Percentiles rank a stretch among this genome's conserved stretches.
Evolutionary conservation across 2,797 vertebrate genomes (phyloP).

Genomic region (Lepus oiostolus): DNA sequence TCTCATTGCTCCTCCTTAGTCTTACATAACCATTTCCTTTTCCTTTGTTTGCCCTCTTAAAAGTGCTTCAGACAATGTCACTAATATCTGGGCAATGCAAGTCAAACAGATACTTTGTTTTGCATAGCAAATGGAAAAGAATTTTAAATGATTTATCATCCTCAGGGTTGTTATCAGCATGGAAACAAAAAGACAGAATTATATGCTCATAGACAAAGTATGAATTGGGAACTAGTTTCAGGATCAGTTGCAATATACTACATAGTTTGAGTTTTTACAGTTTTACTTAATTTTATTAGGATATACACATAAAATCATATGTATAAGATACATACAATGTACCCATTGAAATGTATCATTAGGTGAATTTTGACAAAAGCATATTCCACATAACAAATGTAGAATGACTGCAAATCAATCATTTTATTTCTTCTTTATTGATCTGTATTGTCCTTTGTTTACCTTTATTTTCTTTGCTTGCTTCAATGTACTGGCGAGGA

Average conservation of each 20-base stretch:
- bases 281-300: slow-evolving; percentile 31
- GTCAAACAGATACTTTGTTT: not conserved
- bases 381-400: too few relatives aligned
- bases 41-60: not conserved
- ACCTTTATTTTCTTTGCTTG: not conserved
- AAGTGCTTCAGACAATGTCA: slow-evolving; percentile 18
- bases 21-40: not conserved
- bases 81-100: slow-evolving; percentile 23
- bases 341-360: not conserved
- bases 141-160: slow-evolving; percentile 9
- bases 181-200: not conserved
- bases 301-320: not conserved
- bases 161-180: not conserved
- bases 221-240: not conserved
- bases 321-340: not conserved
- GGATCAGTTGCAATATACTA: not conserved
- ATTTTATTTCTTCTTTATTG: not conserved
- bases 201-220: not conserved
- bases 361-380: slow-evolving; percentile 32
- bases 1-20: not conserved
- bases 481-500: not conserved
- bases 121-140: not conserved
- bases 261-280: slow-evolving; percentile 11
- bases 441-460: not conserved
- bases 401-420: not conserved